Evolutionary conservation across 2,797 vertebrate genomes (phyloP), one percentile per base, ranked within the genome.

Genomic region (Huso huso): DNA sequence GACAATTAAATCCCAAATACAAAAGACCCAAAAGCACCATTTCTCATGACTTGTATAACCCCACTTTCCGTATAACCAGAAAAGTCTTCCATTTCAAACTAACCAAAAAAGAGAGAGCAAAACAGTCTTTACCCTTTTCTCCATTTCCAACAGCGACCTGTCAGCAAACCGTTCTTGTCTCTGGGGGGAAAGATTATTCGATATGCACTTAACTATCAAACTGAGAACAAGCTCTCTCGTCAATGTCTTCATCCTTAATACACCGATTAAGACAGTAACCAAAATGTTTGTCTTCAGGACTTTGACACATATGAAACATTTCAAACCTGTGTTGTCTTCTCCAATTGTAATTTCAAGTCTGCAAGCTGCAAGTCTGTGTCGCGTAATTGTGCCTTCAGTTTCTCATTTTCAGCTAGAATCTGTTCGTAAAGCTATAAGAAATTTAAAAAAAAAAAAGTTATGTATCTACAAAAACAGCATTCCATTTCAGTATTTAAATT

Each of bases 91-190:
- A 37, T 37, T 37, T 37, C 37, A 18, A 18, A 18, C 18, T 1
- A 18, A 18, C 0, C 1, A 18, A 18, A 18, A 18, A 18, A 18
- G 3, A 64, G 1, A 7, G 0, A 65, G 50, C 18, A 18, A 57
- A 55, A 57, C 6, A 52, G n/a, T 72, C 69, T 79, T 93, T 92
- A 99, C 97, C 95, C 96, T 97, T 94, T 97, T 99, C 87, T 99
- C 97, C 90, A 95, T 95, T 92, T 99, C 97, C 74, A 99, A 88
- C 82, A 96, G 93, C 72, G 97, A 99, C 81, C 95, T 90, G 84
- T 99, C 97, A 71, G 97, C 91, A 78, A 93, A 98, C 79, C 95
- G 93, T 84, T 99, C 97, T 87, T 99, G 97, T 84, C 95, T 94
- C 97, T 99, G 92, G 18, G 15, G 15, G 15, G 15, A n/a, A 64